A percentile compares a stretch with the other conserved stretches of the same genome.
Evolutionary conservation across 2,113 vertebrate species (phyloP).

Genomic region (Lepus timidus): DNA sequence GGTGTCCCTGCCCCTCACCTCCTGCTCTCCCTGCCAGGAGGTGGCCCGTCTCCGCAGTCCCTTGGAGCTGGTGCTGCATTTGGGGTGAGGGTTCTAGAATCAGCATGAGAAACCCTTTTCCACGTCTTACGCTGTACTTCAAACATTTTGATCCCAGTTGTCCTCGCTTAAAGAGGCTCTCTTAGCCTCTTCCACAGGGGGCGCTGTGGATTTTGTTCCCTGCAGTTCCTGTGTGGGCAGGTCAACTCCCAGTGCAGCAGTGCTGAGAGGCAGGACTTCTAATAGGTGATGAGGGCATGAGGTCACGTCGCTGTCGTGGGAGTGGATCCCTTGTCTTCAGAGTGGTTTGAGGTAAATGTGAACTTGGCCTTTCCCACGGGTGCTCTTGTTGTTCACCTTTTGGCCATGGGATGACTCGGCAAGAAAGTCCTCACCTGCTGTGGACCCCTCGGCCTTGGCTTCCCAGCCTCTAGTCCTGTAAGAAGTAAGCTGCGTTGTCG

Average conservation of each 20-base stretch:
- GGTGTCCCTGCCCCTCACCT: neutral
- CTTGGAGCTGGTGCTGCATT: no score
- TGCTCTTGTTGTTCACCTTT: no score
- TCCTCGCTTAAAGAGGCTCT: neutral
- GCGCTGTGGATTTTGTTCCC: neutral
- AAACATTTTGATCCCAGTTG: neutral
- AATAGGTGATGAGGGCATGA: neutral
- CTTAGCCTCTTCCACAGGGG: neutral
- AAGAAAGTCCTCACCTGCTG: no score
- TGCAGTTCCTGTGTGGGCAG: neutral
- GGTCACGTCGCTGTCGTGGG: neutral
- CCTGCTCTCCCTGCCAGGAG: no score
- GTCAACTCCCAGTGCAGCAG: neutral
- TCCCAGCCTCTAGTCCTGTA: no score
- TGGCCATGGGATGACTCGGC: no score
- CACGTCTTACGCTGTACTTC: neutral
- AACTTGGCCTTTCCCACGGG: no score
- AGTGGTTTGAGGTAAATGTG: neutral
- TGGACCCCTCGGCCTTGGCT: no score
- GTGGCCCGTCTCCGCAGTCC: neutral
- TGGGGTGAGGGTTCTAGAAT: neutral
- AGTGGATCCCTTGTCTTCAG: neutral
- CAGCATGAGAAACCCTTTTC: neutral
- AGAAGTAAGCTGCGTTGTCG: no score
- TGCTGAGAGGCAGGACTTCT: neutral